Conservation (phyloP, 1,140 invertebrate genomes). For the Bombus superbus region DNA sequence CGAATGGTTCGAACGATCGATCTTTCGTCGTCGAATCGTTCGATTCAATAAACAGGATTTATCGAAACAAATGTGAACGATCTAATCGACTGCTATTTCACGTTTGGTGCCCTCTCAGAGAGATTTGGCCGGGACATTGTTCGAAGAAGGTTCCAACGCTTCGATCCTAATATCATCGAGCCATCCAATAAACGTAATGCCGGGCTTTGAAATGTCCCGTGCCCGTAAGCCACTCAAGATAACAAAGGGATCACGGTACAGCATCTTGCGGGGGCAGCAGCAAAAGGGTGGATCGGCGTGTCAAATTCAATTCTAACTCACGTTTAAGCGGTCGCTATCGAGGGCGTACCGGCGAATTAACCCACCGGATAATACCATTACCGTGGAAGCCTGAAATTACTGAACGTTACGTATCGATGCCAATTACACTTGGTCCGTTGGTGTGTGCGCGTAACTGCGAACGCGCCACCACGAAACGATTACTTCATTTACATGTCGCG, state of each 20-base stretch:
- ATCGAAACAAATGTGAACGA: neutral
- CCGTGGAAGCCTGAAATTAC: constrained; percentile 54
- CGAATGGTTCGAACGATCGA: no score
- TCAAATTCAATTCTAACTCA: constrained; percentile 65
- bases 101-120: neutral
- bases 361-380: constrained; percentile 57
- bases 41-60: no score
- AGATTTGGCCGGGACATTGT: neutral
- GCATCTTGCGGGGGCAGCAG: constrained; percentile 15
- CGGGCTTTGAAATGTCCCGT: constrained; percentile 14
- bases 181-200: constrained; percentile 41
- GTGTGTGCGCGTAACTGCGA: neutral
- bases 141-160: neutral
- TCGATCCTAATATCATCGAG: constrained; percentile 2
- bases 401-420: constrained; percentile 58
- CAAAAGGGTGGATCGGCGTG: constrained; percentile 33
- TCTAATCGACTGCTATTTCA: neutral
- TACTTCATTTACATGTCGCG: constrained; percentile 32
- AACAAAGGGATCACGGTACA: constrained; percentile 37
- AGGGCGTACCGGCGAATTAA: constrained; percentile 48
- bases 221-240: constrained; percentile 15
- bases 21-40: no score
- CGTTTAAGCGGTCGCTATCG: constrained; percentile 47
- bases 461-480: constrained; percentile 18
- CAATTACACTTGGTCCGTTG: constrained; percentile 48